These are phyloP conservation scores for Gallinago paraguaiae DNA, from an alignment of 2,113 vertebrate species.

Conservation along the genomic window DNA sequence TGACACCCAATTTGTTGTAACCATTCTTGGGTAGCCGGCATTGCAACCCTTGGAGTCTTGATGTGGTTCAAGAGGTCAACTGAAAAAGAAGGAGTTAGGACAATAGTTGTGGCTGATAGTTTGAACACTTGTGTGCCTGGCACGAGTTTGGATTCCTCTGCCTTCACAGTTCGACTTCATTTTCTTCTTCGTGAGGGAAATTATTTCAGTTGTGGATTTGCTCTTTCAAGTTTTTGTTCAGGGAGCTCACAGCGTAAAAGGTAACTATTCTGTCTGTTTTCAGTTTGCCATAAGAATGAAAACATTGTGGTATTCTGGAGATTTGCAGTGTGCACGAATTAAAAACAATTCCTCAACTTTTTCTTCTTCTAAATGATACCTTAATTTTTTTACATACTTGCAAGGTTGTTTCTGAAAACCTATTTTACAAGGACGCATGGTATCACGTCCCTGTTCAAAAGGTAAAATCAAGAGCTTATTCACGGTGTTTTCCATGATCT, in stretches of 20 bases:
- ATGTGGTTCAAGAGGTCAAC: neutral
- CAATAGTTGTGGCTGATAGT: neutral
- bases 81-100: neutral
- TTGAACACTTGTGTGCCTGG: neutral
- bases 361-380: neutral
- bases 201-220: neutral
- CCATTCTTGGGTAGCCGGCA: neutral
- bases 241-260: neutral
- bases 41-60: neutral
- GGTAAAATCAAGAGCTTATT: slow-evolving; percentile 62
- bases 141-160: neutral
- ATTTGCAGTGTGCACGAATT: neutral
- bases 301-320: neutral
- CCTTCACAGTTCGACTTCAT: accelerated
- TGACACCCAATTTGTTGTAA: neutral
- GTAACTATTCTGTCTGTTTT: neutral
- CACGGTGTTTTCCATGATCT: slow-evolving; percentile 68
- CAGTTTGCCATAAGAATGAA: neutral
- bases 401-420: slow-evolving; percentile 42
- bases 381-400: neutral
- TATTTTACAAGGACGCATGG: neutral
- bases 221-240: neutral
- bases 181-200: neutral
- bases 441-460: slow-evolving; percentile 52
- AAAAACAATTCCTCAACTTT: neutral